Conservation (phyloP, 2,797 vertebrate species). For the Arrhamphus sclerolepis region DNA sequence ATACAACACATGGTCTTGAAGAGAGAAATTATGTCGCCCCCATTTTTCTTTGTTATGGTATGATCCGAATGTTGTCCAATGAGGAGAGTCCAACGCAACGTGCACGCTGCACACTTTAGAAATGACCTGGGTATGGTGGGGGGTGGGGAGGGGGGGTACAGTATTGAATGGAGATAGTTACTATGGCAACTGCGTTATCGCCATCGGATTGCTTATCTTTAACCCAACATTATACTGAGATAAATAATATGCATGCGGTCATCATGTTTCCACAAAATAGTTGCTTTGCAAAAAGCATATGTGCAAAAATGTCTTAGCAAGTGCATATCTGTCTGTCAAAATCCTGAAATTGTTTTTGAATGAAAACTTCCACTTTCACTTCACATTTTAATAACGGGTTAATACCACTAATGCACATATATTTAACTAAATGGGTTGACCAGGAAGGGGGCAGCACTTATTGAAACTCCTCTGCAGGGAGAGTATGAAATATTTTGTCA, state of each 20-base stretch:
- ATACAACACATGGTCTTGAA: slow-evolving; percentile 19
- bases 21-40: slow-evolving; percentile 6
- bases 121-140: too few relatives aligned
- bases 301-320: too few relatives aligned
- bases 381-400: background rate
- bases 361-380: slow-evolving; percentile 1
- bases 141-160: too few relatives aligned
- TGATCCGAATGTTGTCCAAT: slow-evolving; percentile 69
- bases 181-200: slow-evolving; percentile 62
- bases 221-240: background rate
- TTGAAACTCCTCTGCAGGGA: background rate
- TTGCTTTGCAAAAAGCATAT: too few relatives aligned
- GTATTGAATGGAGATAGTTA: slow-evolving; percentile 69
- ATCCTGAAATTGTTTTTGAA: too few relatives aligned
- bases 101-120: slow-evolving; percentile 51
- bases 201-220: too few relatives aligned
- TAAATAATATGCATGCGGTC: too few relatives aligned
- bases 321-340: too few relatives aligned
- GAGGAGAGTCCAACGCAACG: slow-evolving; percentile 78
- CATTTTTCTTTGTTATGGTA: slow-evolving; percentile 39
- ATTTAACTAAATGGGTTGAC: too few relatives aligned
- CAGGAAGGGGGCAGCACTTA: background rate
- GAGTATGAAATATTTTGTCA: background rate
- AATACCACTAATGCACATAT: background rate
- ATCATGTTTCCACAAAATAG: too few relatives aligned